Evolutionary conservation across 2,888 invertebrate species (phyloP).

Genomic region (Cosmia trapezina): DNA sequence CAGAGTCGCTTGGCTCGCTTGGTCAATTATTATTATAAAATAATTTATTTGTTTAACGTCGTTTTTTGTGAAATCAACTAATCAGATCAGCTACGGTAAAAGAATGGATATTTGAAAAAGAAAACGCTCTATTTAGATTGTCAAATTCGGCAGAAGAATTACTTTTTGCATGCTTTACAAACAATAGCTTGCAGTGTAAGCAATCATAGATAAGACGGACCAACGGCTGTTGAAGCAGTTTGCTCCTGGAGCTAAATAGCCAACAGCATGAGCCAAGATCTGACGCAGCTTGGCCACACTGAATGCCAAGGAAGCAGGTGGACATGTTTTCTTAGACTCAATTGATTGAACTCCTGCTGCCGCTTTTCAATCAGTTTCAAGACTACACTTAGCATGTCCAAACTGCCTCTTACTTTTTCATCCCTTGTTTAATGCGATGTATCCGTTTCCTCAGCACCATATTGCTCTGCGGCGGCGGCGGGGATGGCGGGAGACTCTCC

Average conservation of each 20-base stretch:
- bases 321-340: too few relatives aligned
- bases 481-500: slow-evolving; percentile 88
- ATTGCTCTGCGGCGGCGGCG: slow-evolving; percentile 94
- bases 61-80: not conserved
- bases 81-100: not conserved
- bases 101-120: not conserved
- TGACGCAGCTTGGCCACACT: not conserved
- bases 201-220: slow-evolving; percentile 4
- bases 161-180: not conserved
- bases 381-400: not conserved
- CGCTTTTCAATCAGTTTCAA: not conserved
- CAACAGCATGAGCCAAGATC: not conserved
- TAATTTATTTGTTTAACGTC: not conserved
- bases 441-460: slow-evolving; percentile 96
- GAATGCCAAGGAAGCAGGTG: not conserved
- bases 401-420: slow-evolving; percentile 92
- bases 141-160: not conserved
- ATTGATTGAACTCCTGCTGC: not conserved
- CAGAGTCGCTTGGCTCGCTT: too few relatives aligned
- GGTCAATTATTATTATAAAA: too few relatives aligned
- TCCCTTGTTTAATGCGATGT: slow-evolving; percentile 96
- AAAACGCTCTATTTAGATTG: not conserved
- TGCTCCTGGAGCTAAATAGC: too few relatives aligned
- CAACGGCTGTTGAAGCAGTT: not conserved
- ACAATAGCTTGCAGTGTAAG: not conserved